Percentiles rank a stretch among this genome's conserved stretches.
phyloP scores from a whole-genome alignment of 2,797 vertebrate species.

The Poecilia velifera region DNA sequence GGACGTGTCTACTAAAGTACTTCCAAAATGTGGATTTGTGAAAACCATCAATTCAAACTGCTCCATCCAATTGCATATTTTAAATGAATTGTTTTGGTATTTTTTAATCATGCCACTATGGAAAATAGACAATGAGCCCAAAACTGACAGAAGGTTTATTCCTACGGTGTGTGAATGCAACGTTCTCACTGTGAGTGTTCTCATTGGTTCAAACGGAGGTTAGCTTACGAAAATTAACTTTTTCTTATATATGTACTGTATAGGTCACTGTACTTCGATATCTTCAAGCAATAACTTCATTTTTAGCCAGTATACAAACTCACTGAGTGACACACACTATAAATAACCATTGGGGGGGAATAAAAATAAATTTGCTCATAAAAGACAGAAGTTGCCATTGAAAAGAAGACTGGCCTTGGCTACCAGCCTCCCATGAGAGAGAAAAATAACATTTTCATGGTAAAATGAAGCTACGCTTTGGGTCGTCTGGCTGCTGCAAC shows the following conservation, averaged over 20 bases:
- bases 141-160: neutral
- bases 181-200: neutral
- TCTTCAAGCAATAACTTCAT: slow-evolving; percentile 27
- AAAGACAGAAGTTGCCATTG: slow-evolving; percentile 69
- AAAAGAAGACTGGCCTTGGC: slow-evolving; percentile 59
- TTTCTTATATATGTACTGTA: neutral
- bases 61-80: neutral
- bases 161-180: neutral
- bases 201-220: neutral
- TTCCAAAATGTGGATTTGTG: neutral
- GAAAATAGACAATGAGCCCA: neutral
- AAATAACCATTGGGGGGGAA: slow-evolving; percentile 58
- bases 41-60: neutral
- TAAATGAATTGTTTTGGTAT: neutral
- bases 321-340: slow-evolving; percentile 25
- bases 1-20: neutral
- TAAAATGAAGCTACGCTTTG: slow-evolving; percentile 58
- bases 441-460: slow-evolving; percentile 57
- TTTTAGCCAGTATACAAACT: slow-evolving; percentile 32
- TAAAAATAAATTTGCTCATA: slow-evolving; percentile 69
- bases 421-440: slow-evolving; percentile 53
- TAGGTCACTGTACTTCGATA: slow-evolving; percentile 12
- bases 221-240: neutral
- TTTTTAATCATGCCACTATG: neutral
- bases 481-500: slow-evolving; percentile 52